Conservation (phyloP, 1,140 invertebrate genomes). For the Monochamus saltuarius region DNA sequence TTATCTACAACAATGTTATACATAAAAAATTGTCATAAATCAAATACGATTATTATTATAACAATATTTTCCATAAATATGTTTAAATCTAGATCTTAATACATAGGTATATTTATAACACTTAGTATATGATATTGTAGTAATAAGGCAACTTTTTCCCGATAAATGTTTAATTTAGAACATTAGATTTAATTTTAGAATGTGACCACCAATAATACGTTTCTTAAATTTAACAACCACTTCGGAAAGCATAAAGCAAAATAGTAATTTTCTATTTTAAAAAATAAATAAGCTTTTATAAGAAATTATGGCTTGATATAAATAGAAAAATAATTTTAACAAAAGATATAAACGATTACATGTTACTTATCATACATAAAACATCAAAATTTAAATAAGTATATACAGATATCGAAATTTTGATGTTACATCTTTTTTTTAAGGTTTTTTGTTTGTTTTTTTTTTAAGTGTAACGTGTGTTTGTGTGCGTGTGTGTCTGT, state of each 20-base stretch:
- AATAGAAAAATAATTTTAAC: not conserved
- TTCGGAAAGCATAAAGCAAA: not conserved
- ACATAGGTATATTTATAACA: not conserved
- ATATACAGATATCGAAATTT: slow-evolving; percentile 9
- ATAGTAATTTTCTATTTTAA: not conserved
- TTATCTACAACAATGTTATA: slow-evolving; percentile 9
- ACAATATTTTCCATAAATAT: not conserved
- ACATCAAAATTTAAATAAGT: not conserved
- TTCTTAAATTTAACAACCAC: not conserved
- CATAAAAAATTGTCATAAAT: slow-evolving; percentile 4
- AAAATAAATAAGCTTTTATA: slow-evolving; percentile 5
- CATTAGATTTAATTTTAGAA: not conserved
- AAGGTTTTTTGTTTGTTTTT: slow-evolving; percentile 17
- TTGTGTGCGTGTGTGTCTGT: slow-evolving; percentile 11
- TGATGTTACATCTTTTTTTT: slow-evolving; percentile 17
- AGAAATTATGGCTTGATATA: not conserved
- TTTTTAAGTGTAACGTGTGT: slow-evolving; percentile 18
- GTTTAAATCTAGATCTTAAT: not conserved
- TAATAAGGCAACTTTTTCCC: slow-evolving; percentile 6
- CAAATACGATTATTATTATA: not conserved
- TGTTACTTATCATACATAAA: not conserved
- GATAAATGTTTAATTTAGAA: not conserved
- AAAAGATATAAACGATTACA: slow-evolving; percentile 7
- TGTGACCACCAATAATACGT: slow-evolving; percentile 1
- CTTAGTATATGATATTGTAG: slow-evolving; percentile 2